phyloP scores from a whole-genome alignment of 2,113 vertebrate genomes.

The Neodon shergylaensis region DNA sequence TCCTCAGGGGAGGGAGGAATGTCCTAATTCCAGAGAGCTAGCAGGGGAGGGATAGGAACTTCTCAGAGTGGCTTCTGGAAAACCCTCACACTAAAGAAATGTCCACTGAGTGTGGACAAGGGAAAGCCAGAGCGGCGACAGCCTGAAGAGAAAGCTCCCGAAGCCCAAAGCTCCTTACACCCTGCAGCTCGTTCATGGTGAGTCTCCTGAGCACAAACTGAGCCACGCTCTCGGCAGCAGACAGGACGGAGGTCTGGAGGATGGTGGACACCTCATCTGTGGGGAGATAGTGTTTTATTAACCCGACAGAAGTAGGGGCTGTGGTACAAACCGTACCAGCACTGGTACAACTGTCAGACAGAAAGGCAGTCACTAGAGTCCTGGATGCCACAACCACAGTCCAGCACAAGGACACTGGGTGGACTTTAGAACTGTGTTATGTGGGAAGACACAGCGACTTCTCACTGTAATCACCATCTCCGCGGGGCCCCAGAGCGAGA shows the following conservation, averaged over 20 bases:
- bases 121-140: too few species aligned
- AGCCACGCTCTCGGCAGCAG: slow-evolving; percentile 86
- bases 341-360: not conserved
- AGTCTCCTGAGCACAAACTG: slow-evolving; percentile 90
- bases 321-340: not conserved
- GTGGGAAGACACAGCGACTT: not conserved
- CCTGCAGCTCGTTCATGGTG: slow-evolving; percentile 87
- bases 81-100: too few species aligned
- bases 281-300: not conserved
- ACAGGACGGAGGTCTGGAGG: slow-evolving; percentile 83
- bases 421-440: not conserved
- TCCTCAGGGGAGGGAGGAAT: not conserved
- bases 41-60: too few species aligned
- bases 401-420: not conserved
- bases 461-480: not conserved
- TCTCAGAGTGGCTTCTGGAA: too few species aligned
- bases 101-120: too few species aligned
- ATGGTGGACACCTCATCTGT: slow-evolving; percentile 83
- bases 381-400: too few species aligned
- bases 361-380: not conserved
- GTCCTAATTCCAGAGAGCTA: not conserved
- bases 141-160: not conserved
- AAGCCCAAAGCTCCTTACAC: slow-evolving; percentile 83
- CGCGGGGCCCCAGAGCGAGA: not conserved
- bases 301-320: not conserved